A percentile compares a stretch with the other conserved stretches of the same genome.
Conservation (phyloP, 2,888 invertebrate genomes). For the Oxycera nigricornis region DNA sequence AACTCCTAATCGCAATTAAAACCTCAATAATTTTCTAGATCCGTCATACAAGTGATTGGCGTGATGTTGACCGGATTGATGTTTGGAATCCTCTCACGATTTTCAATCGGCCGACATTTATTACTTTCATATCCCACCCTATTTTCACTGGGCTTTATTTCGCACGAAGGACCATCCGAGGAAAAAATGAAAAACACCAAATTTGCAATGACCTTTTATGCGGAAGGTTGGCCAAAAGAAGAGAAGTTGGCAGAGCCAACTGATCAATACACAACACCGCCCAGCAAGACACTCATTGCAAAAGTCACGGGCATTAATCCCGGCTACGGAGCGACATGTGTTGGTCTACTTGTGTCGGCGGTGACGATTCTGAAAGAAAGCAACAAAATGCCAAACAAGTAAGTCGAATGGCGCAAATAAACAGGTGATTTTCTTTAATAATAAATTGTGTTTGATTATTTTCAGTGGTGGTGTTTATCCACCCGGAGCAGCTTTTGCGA, state of each 20-base stretch:
- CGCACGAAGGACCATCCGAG: conserved; percentile 71
- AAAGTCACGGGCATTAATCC: conserved; percentile 66
- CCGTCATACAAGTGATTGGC: conserved; percentile 64
- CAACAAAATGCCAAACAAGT: conserved; percentile 78
- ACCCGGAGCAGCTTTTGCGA: conserved; percentile 84
- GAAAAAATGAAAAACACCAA: conserved; percentile 67
- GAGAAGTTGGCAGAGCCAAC: conserved; percentile 67
- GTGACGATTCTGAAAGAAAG: conserved; percentile 77
- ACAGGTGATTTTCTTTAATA: background rate
- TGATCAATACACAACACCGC: conserved; percentile 63
- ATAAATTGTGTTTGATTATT: conserved; percentile 48
- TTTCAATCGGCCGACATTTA: conserved; percentile 69
- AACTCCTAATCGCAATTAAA: too few relatives aligned
- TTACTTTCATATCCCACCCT: conserved; percentile 73
- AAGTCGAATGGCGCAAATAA: conserved; percentile 55
- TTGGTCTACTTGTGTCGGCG: conserved; percentile 75
- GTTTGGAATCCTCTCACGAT: conserved; percentile 70
- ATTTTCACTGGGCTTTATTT: conserved; percentile 75
- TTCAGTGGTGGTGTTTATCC: conserved; percentile 88
- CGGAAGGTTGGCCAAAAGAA: conserved; percentile 76
- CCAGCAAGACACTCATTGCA: conserved; percentile 71
- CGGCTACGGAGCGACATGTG: conserved; percentile 84
- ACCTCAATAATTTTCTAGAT: conserved; percentile 48
- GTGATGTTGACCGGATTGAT: conserved; percentile 67
- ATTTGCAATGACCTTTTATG: conserved; percentile 76